These are phyloP conservation scores for Dendrocincla tyrannina DNA, from an alignment of 2,797 vertebrate species.

Conservation along the genomic window DNA sequence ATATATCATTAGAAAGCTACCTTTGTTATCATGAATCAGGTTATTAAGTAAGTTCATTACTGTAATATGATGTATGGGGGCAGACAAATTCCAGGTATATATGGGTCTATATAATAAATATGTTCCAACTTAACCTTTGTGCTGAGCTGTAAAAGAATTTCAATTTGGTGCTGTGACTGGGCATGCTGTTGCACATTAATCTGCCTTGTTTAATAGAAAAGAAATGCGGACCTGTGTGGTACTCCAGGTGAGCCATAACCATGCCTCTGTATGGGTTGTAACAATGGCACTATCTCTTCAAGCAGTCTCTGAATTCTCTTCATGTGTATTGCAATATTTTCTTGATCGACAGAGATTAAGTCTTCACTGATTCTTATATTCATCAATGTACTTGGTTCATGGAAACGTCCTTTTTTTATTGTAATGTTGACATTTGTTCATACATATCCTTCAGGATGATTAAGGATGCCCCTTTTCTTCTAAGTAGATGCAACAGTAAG, in stretches of 20 bases:
- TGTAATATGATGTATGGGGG: neutral
- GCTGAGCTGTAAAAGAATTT: neutral
- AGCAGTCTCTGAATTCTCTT: neutral
- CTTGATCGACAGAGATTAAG: neutral
- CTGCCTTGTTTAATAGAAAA: neutral
- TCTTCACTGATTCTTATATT: neutral
- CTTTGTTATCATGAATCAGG: neutral
- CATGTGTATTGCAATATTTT: neutral
- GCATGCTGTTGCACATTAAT: neutral
- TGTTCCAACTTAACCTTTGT: neutral
- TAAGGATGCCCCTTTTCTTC: neutral
- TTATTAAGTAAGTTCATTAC: neutral
- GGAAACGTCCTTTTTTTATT: neutral
- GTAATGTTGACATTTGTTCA: neutral
- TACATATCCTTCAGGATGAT: neutral
- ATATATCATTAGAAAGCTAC: neutral
- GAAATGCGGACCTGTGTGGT: neutral
- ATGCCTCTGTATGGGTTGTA: neutral
- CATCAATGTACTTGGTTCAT: accelerated
- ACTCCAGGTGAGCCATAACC: neutral
- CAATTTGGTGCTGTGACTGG: neutral
- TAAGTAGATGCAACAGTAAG: neutral
- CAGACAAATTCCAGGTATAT: neutral
- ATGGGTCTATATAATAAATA: neutral
- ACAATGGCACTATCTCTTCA: neutral